Conservation (phyloP, 1,140 invertebrate species). For the Drosophila simulans region DNA sequence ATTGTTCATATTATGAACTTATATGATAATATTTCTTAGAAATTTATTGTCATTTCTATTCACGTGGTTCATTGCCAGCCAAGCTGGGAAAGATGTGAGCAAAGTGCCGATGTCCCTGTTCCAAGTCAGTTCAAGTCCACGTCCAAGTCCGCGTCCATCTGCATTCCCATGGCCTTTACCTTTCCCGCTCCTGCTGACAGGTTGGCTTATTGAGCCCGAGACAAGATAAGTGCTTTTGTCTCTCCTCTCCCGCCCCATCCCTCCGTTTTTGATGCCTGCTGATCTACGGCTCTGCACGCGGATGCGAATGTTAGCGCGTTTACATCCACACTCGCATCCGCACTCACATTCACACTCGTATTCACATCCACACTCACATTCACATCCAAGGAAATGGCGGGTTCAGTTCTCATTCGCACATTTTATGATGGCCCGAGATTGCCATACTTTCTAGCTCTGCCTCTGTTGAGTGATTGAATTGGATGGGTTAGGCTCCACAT, state of each 20-base stretch:
- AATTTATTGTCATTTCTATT: constrained; percentile 76
- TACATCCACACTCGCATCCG: neutral
- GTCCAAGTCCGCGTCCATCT: neutral
- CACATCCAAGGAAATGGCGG: constrained; percentile 45
- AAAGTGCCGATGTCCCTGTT: constrained; percentile 18
- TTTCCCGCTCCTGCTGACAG: constrained; percentile 43
- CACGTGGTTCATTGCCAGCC: constrained; percentile 43
- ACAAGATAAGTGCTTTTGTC: constrained; percentile 71
- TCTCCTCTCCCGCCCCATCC: neutral
- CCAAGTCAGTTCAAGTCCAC: neutral
- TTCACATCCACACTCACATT: neutral
- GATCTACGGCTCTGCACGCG: constrained; percentile 67
- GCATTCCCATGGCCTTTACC: constrained; percentile 7
- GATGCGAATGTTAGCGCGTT: constrained; percentile 26
- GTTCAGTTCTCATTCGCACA: constrained; percentile 62
- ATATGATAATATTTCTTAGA: neutral
- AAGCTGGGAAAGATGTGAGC: constrained; percentile 58
- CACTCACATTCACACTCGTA: neutral
- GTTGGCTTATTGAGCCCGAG: constrained; percentile 62
- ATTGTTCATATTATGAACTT: too few relatives aligned
- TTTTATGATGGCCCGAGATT: constrained; percentile 73
- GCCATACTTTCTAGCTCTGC: constrained; percentile 64
- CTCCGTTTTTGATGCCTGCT: constrained; percentile 30
- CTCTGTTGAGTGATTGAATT: constrained; percentile 70
- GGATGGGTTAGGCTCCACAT: constrained; percentile 31